phyloP scores from a whole-genome alignment of 2,888 invertebrate species.

The Glaucopsyche alexis region DNA sequence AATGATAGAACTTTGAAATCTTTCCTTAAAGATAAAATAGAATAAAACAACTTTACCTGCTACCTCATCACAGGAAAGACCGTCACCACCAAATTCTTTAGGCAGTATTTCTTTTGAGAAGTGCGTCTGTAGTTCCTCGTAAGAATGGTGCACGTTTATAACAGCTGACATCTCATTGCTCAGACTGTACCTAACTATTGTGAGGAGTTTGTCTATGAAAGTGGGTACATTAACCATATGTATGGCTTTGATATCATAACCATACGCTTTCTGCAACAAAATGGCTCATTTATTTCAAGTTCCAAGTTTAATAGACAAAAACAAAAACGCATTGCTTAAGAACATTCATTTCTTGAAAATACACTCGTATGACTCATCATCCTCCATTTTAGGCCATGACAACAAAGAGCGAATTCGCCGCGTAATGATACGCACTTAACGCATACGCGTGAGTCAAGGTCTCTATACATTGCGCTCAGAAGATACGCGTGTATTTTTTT shows the following conservation, averaged over 20 bases:
- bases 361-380: background rate
- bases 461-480: too few species aligned
- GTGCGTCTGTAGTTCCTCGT: constrained; percentile 42
- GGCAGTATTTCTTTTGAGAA: constrained; percentile 48
- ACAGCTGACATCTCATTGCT: constrained; percentile 45
- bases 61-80: background rate
- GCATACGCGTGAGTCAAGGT: too few species aligned
- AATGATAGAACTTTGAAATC: too few species aligned
- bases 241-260: constrained; percentile 56
- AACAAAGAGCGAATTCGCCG: too few species aligned
- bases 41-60: constrained; percentile 16
- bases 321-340: too few species aligned
- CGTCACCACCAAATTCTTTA: constrained; percentile 50
- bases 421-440: too few species aligned
- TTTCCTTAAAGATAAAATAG: too few species aligned
- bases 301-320: background rate
- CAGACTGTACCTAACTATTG: constrained; percentile 53
- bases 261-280: constrained; percentile 53
- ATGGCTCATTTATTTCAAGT: background rate
- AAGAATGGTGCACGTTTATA: constrained; percentile 41
- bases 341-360: too few species aligned
- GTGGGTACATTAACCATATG: constrained; percentile 60
- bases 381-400: too few species aligned
- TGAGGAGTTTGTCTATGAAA: constrained; percentile 54
- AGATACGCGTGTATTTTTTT: too few species aligned